Percentiles rank a stretch among this genome's conserved stretches.
These are phyloP conservation scores for Smittia aterrima DNA, from an alignment of 2,888 invertebrate species.

Conservation along the genomic window DNA sequence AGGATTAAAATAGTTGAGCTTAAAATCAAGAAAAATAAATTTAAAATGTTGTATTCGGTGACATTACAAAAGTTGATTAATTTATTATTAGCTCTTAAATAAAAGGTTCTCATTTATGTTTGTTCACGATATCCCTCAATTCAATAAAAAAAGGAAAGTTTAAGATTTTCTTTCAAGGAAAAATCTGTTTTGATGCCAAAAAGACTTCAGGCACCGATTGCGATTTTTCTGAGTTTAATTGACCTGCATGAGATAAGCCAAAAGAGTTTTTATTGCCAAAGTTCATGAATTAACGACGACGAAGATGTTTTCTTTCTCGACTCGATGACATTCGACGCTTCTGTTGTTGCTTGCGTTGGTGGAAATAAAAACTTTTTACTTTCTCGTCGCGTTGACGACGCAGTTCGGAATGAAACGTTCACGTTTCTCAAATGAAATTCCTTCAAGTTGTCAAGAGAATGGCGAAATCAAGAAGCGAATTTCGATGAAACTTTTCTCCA, in stretches of 20 bases:
- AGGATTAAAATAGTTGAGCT: too few relatives aligned
- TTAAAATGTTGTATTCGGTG: too few relatives aligned
- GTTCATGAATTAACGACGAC: neutral
- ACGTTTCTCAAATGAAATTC: neutral
- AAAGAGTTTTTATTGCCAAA: slow-evolving; percentile 1
- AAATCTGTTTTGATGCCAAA: neutral
- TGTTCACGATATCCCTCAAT: too few relatives aligned
- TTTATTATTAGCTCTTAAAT: too few relatives aligned
- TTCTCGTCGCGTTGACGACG: neutral
- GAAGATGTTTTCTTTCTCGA: neutral
- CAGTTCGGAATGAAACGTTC: neutral
- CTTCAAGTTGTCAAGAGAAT: neutral
- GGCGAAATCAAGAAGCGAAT: neutral
- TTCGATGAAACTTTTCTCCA: too few relatives aligned
- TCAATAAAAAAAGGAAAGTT: too few relatives aligned
- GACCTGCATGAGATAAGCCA: slow-evolving; percentile 11
- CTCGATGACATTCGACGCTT: neutral
- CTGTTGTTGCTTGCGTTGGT: neutral
- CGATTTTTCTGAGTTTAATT: slow-evolving; percentile 1
- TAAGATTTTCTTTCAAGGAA: neutral
- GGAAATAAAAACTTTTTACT: neutral
- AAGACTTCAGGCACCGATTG: neutral
- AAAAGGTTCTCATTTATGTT: too few relatives aligned
- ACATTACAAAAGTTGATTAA: too few relatives aligned
- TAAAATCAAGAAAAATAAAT: too few relatives aligned